Evolutionary conservation across 64 coral and sea anemone species (phyloP), one percentile per base, ranked within the genome.

Genomic region (Dendronephthya gigantea): DNA sequence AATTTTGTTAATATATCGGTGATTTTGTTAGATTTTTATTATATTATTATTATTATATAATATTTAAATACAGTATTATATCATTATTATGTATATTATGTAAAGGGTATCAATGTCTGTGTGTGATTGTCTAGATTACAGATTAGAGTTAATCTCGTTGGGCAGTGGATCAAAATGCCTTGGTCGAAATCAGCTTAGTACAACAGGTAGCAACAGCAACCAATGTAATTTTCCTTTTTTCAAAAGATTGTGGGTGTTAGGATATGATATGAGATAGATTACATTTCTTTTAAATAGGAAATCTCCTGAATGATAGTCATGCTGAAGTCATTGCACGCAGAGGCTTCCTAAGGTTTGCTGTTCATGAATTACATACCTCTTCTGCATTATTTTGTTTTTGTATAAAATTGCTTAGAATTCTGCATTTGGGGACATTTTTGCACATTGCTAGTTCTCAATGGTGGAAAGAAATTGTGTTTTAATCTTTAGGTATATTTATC

Each of bases 91-190:
- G n/a, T n/a, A n/a, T n/a, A n/a, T n/a, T n/a, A n/a, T n/a, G n/a
- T n/a, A n/a, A n/a, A n/a, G n/a, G n/a, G n/a, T n/a, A n/a, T n/a
- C n/a, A n/a, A n/a, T n/a, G 32, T 17, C 19, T 27, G 48, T 7
- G n/a, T 40, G 37, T 22, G 7, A 40, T 25, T 85, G 48, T 29
- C 31, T 55, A 92, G 90, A 58, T 82, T 51, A 84, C 38, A 83
- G 83, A 39, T 97, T 85, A 82, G 84, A 97, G 16, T 47, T 93
- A 4, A 37, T 97, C 82, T 83, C 94, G 30, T 81, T 97, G 59
- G 94, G 94, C 34, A 97, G 91, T 84, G 94, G 94, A 22, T 97
- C 94, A 33, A 97, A 97, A 56, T 97, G 94, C 84, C 88, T 93
- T 87, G 94, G 94, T 39, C 84, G 65, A 75, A 89, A 49, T 79